Evolutionary conservation across 2,888 invertebrate species (phyloP), one percentile per base, ranked within the genome.

Genomic region (Cremastinae sp.): DNA sequence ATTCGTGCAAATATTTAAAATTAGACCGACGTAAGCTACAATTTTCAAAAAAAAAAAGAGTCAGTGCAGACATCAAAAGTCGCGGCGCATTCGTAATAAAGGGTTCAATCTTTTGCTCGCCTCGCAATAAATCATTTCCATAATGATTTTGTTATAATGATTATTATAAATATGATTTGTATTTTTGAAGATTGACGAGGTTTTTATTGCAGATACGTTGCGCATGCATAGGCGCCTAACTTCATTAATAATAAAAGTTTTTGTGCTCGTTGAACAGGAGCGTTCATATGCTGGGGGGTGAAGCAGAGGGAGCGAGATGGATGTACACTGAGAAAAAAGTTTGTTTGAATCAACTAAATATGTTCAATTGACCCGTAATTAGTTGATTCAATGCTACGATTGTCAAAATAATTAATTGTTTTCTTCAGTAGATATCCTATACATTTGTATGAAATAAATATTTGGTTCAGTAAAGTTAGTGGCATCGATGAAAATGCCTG

Each of bases 221-320:
- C n/a, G n/a, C 20, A 12, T 12, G 54, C 38, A 28, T n/a, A n/a
- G n/a, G n/a, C 14, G 38, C 38, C 36, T 16, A 58, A 53, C 51
- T 68, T 64, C 49, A 72, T 68, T 53, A 58, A 72, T 53, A 58
- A 72, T 72, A 64, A 58, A 58, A 68, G 66, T 75, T 43, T n/a
- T 66, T 47, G 22, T 45, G n/a, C 38, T 10, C 14, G 38, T 59
- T 58, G 18, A 53, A 62, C 38, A 12, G 14, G 8, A 28, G 36
- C 20, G 72, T 51, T 49, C n/a, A n/a, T 12, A 56, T 12, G 22
- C 8, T 45, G 18, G 9, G 1, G 14, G 28, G n/a, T 8, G 18
- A 47, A 18, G 18, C 16, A 16, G 47, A 45, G 16, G 4, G 38
- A 10, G 51, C 41, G 34, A 61, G 71, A 71, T 28, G 59, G 59